Evolutionary conservation across 2,888 invertebrate species (phyloP).

Genomic region (Caenorhabditis afra): DNA sequence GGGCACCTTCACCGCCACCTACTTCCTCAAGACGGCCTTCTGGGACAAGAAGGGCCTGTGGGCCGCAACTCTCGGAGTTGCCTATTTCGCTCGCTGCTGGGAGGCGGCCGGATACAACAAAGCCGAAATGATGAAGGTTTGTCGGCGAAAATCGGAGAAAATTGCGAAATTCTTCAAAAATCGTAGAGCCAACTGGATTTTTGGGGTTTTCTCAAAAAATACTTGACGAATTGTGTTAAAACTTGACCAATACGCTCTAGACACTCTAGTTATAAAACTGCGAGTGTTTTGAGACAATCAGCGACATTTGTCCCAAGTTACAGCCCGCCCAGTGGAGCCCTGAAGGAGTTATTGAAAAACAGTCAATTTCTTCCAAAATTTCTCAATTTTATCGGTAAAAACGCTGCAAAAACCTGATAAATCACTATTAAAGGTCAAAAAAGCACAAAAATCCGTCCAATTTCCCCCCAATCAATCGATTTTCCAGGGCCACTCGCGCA

Average conservation of each 20-base stretch:
- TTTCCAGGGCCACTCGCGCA: slow-evolving; percentile 69
- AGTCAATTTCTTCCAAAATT: too few species aligned
- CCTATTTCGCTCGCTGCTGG: slow-evolving; percentile 72
- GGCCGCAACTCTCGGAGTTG: slow-evolving; percentile 59
- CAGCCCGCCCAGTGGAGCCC: too few species aligned
- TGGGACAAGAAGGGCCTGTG: slow-evolving; percentile 66
- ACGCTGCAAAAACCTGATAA: neutral
- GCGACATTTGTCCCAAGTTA: too few species aligned
- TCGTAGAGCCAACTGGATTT: too few species aligned
- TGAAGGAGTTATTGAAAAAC: too few species aligned
- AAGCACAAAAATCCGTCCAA: neutral
- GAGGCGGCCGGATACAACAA: slow-evolving; percentile 69
- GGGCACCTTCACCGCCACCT: slow-evolving; percentile 76
- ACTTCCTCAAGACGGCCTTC: slow-evolving; percentile 66
- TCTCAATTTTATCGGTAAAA: neutral
- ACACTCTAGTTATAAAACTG: too few species aligned
- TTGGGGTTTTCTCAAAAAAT: too few species aligned
- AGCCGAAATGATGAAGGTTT: slow-evolving; percentile 75
- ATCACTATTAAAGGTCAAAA: neutral
- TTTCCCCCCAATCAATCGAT: too few species aligned
- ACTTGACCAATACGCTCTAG: too few species aligned
- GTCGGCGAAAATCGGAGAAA: neutral
- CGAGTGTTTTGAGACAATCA: too few species aligned
- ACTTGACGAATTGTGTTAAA: slow-evolving; percentile 3
- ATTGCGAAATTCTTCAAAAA: too few species aligned